Evolutionary conservation across 2,888 invertebrate species (phyloP).

Genomic region (Lepidocyrtinus sp.): DNA sequence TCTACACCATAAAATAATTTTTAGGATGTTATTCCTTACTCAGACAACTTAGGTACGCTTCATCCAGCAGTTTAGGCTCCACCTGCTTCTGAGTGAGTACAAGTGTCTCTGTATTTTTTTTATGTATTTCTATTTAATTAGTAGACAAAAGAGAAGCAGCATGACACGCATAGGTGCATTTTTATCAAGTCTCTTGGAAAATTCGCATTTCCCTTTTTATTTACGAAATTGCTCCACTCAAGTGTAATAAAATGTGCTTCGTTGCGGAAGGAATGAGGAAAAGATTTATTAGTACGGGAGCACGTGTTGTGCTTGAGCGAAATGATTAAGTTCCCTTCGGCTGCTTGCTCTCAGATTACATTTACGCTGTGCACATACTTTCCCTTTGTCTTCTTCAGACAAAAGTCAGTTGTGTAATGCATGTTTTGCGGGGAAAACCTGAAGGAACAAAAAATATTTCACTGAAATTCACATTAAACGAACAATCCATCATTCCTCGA

Average conservation of each 20-base stretch:
- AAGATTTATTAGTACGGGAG: not conserved
- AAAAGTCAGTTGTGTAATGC: not conserved
- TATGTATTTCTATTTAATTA: not conserved
- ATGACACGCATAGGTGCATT: not conserved
- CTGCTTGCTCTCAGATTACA: not conserved
- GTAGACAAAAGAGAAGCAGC: not conserved
- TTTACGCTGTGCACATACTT: not conserved
- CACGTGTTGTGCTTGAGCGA: not conserved
- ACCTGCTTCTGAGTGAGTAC: not conserved
- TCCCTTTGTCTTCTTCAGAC: not conserved
- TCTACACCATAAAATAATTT: not conserved
- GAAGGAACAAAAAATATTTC: not conserved
- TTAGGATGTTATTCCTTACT: not conserved
- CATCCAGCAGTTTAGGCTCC: not conserved
- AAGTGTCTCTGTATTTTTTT: not conserved
- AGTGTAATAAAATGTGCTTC: not conserved
- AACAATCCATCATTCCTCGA: slow-evolving; percentile 1
- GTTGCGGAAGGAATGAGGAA: not conserved
- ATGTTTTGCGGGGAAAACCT: too few species aligned
- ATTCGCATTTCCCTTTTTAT: not conserved
- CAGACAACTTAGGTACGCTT: not conserved
- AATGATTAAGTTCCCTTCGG: not conserved
- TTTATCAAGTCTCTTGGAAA: not conserved
- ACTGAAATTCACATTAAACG: not conserved
- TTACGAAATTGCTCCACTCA: not conserved